Evolutionary conservation across 1,140 invertebrate species (phyloP).

Genomic region (Pseudomyrmex concolor): DNA sequence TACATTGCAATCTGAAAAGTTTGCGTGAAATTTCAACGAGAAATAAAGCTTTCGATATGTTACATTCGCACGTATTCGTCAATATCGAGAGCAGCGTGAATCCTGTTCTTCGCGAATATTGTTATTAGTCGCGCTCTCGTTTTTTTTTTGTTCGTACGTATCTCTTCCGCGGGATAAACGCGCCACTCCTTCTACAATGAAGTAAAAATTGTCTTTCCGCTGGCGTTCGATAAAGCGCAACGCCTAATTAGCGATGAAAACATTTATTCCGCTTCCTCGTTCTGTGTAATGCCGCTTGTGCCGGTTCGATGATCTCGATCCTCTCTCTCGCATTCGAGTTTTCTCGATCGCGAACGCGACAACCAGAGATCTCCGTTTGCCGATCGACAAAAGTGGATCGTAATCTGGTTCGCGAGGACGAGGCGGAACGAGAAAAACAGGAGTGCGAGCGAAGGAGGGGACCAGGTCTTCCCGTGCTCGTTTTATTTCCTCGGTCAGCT

Average conservation of each 20-base stretch:
- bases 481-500: slow-evolving; percentile 45
- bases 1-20: too few species aligned
- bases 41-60: neutral
- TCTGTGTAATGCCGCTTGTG: neutral
- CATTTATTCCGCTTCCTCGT: slow-evolving; percentile 1
- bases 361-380: slow-evolving; percentile 49
- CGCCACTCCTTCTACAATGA: neutral
- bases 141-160: neutral
- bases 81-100: neutral
- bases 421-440: slow-evolving; percentile 31
- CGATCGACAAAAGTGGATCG: slow-evolving; percentile 62
- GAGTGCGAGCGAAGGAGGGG: slow-evolving; percentile 29
- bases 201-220: slow-evolving; percentile 42
- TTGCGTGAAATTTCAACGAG: neutral
- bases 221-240: slow-evolving; percentile 44
- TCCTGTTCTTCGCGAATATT: slow-evolving; percentile 13
- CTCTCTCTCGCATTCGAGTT: slow-evolving; percentile 13
- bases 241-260: slow-evolving; percentile 50
- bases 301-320: slow-evolving; percentile 34
- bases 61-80: neutral
- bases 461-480: slow-evolving; percentile 33
- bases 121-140: slow-evolving; percentile 15
- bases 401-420: slow-evolving; percentile 58
- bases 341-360: slow-evolving; percentile 54
- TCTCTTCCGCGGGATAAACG: slow-evolving; percentile 29